Conservation (phyloP, 2,888 invertebrate species). For the Subacronicta megacephala region DNA sequence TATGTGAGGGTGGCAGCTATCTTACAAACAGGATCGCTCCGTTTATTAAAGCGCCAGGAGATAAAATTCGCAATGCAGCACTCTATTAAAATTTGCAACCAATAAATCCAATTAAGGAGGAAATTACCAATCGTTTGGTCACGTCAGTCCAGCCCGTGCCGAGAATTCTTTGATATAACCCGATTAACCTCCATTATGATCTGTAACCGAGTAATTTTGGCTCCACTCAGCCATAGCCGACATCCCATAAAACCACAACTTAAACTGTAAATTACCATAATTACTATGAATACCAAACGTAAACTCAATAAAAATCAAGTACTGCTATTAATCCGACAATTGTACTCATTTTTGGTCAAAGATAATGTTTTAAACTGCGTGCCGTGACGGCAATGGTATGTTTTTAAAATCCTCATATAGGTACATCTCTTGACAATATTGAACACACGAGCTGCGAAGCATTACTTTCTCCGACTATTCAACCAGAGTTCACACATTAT, state of each 20-base stretch:
- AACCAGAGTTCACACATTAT: slow-evolving; percentile 65
- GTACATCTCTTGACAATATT: slow-evolving; percentile 44
- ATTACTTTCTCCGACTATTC: slow-evolving; percentile 69
- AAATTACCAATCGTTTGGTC: slow-evolving; percentile 69
- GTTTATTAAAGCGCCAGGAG: too few relatives aligned
- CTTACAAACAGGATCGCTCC: too few relatives aligned
- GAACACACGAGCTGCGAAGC: slow-evolving; percentile 53
- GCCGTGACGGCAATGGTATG: slow-evolving; percentile 17
- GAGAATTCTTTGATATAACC: slow-evolving; percentile 69
- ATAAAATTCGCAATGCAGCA: slow-evolving; percentile 2
- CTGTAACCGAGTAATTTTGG: slow-evolving; percentile 51
- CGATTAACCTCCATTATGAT: slow-evolving; percentile 70
- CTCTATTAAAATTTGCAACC: slow-evolving; percentile 48
- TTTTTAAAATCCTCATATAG: slow-evolving; percentile 39
- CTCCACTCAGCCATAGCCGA: slow-evolving; percentile 22
- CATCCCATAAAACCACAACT: slow-evolving; percentile 23
- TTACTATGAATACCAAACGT: slow-evolving; percentile 12
- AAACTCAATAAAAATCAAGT: slow-evolving; percentile 25
- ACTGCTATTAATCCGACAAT: slow-evolving; percentile 32
- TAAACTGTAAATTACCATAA: slow-evolving; percentile 12
- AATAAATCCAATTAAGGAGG: slow-evolving; percentile 66
- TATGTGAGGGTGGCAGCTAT: too few relatives aligned
- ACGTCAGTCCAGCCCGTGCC: slow-evolving; percentile 58
- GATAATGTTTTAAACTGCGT: slow-evolving; percentile 17
- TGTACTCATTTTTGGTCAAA: slow-evolving; percentile 13